Base-by-base conservation (phyloP, 2,888 invertebrate species). In the Rhyacophila evoluta region DNA sequence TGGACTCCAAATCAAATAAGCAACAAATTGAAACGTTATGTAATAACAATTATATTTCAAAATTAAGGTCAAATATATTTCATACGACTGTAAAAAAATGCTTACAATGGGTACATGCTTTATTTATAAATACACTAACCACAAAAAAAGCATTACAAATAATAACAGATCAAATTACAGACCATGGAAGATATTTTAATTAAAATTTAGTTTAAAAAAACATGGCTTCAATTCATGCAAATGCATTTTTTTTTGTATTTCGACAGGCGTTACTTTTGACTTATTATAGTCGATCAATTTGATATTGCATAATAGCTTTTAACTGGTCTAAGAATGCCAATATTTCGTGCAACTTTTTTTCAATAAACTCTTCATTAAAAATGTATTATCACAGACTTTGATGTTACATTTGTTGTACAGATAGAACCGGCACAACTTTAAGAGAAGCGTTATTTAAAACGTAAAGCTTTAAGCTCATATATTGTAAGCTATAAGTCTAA, bases 171-270 rank as follows among this genome's bases (percentile, higher is more conserved):
- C 25, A 10, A 55, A 55, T 55, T 25, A 55, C 25, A 8, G 19
- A 55, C 6, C 1, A 41, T 19, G 15, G 15, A 41, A 12, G 41
- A 55, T 55, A 25, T 55, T 55, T 55, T 55, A 55, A 55, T 55
- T 55, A 19, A 55, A 55, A n/a, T 55, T 25, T 41, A 19, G 8
- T 19, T 1, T 8, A 55, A 55, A 55, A 55, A 25, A 25, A 8
- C 5, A 1, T 27, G 10, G 27, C 12, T 33, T 19, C 11, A n/a
- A 11, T 15, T 55, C 72, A 76, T 76, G 71, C 55, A 72, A 76
- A 76, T 76, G 76, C 76, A 76, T 36, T 33, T 38, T 72, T 76
- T 76, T 71, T 28, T 11, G 19, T 55, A 39, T 33, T 75, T 37
- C n/a, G 55, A 39, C 71, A 37, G 68, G 76, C 71, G 19, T 19